Evolutionary conservation across 2,888 invertebrate species (phyloP).

Genomic region (Agrilus cyanescens): DNA sequence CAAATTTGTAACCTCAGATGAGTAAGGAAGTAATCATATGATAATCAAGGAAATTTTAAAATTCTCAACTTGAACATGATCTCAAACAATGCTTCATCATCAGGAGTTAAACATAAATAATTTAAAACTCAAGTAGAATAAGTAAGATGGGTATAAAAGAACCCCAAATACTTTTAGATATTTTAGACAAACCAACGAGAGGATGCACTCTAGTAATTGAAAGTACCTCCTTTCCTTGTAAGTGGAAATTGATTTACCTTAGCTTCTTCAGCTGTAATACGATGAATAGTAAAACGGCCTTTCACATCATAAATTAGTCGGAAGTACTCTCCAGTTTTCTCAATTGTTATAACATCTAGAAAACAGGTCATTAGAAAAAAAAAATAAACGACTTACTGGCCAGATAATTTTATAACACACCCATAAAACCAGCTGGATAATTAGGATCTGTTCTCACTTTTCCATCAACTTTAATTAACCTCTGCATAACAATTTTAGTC

Average conservation of each 20-base stretch:
- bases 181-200: too few species aligned
- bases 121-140: too few species aligned
- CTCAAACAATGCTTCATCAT: conserved; percentile 3
- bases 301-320: conserved; percentile 97
- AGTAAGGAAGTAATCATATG: conserved; percentile 12
- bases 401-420: conserved; percentile 44
- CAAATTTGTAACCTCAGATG: conserved; percentile 10
- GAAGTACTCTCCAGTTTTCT: conserved; percentile 96
- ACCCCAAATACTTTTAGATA: too few species aligned
- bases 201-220: too few species aligned
- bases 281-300: conserved; percentile 94
- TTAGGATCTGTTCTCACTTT: conserved; percentile 96
- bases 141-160: too few species aligned
- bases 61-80: conserved; percentile 1
- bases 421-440: conserved; percentile 98
- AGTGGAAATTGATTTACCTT: conserved; percentile 50
- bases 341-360: conserved; percentile 95
- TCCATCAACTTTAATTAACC: conserved; percentile 95
- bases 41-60: neutral
- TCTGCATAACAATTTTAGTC: conserved; percentile 95
- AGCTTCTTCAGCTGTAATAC: conserved; percentile 94
- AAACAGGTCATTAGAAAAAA: conserved; percentile 18
- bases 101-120: neutral
- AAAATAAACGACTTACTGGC: neutral
- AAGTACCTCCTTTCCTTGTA: too few species aligned